phyloP scores from a whole-genome alignment of 2,888 invertebrate genomes.

The Oligia latruncula region DNA sequence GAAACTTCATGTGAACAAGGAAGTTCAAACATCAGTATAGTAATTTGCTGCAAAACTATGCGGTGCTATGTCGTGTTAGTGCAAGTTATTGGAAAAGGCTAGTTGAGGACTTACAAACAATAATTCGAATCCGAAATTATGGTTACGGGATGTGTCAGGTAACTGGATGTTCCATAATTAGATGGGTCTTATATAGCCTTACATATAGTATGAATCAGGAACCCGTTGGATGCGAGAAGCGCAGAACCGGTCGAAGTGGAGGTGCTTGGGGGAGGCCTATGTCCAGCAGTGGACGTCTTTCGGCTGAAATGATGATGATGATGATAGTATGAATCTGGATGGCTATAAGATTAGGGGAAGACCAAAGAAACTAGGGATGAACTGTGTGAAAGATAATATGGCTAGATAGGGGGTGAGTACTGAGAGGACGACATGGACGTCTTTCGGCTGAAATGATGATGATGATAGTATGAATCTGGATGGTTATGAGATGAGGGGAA shows the following conservation, averaged over 20 bases:
- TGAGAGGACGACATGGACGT: too few species aligned
- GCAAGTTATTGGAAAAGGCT: not conserved
- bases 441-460: too few species aligned
- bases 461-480: not conserved
- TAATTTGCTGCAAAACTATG: constrained; percentile 12
- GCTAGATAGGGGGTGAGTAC: too few species aligned
- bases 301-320: too few species aligned
- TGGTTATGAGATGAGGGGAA: not conserved
- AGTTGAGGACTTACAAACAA: not conserved
- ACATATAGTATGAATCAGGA: too few species aligned
- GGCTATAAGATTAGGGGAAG: not conserved
- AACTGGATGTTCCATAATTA: not conserved
- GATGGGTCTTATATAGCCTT: not conserved
- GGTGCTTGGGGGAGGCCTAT: too few species aligned
- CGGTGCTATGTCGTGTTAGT: not conserved
- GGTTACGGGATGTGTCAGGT: not conserved
- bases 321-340: not conserved
- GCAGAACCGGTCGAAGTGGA: too few species aligned
- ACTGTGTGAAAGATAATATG: too few species aligned
- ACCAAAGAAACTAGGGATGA: too few species aligned
- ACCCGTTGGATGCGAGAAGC: too few species aligned
- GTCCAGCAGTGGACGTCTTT: too few species aligned
- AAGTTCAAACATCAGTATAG: constrained; percentile 6
- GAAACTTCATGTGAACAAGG: constrained; percentile 1
- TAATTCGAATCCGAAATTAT: not conserved